Conservation (phyloP, 2,113 vertebrate species). For the Pygoscelis antarcticus region DNA sequence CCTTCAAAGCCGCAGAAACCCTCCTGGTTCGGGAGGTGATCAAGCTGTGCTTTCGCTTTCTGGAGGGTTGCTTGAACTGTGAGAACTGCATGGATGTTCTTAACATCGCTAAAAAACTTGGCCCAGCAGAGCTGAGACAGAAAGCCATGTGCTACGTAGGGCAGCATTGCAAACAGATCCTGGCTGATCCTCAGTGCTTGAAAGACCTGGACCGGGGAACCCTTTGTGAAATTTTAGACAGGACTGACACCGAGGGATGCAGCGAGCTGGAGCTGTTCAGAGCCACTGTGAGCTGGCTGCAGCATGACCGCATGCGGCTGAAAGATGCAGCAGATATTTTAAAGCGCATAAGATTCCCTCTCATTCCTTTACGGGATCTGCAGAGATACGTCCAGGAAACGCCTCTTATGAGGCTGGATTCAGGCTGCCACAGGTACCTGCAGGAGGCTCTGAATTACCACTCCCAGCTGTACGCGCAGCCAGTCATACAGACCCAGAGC, state of each 20-base stretch:
- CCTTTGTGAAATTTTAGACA: constrained; percentile 45
- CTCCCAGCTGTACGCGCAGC: constrained; percentile 30
- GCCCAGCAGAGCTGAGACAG: constrained; percentile 7
- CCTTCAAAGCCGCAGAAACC: constrained; percentile 45
- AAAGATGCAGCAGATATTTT: not conserved
- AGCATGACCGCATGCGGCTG: not conserved
- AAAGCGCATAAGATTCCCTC: constrained; percentile 34
- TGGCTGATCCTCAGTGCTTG: not conserved
- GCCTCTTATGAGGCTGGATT: constrained; percentile 23
- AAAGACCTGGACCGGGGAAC: constrained; percentile 19
- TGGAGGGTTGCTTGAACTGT: constrained; percentile 25
- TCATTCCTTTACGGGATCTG: constrained; percentile 47
- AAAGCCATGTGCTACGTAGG: not conserved
- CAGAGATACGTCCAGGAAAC: not conserved
- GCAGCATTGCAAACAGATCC: constrained; percentile 1
- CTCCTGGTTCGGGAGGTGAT: constrained; percentile 66
- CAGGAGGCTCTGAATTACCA: constrained; percentile 62
- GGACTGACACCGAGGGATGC: not conserved
- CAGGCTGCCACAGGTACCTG: constrained; percentile 36
- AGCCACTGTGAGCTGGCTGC: constrained; percentile 19
- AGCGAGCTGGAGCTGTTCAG: constrained; percentile 53
- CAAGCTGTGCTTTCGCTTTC: constrained; percentile 52
- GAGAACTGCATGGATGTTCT: constrained; percentile 51
- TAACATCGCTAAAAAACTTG: not conserved
- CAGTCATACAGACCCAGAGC: not conserved